phyloP scores from a whole-genome alignment of 2,797 vertebrate genomes.

The Eurystomus glaucurus region DNA sequence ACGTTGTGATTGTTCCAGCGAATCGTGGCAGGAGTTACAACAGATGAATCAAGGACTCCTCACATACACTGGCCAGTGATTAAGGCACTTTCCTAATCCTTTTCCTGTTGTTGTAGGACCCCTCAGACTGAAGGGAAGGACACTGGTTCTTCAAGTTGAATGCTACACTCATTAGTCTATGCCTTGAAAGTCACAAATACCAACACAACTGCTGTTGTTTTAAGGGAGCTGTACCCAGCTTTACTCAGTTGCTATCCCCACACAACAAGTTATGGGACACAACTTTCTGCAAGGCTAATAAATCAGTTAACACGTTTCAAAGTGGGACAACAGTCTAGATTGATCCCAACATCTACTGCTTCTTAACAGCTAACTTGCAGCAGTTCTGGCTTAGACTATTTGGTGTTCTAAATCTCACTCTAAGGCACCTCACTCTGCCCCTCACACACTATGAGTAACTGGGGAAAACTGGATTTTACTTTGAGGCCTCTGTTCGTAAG shows the following conservation, averaged over 20 bases:
- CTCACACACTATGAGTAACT: background rate
- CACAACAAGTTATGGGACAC: background rate
- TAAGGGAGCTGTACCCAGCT: background rate
- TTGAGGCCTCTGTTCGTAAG: background rate
- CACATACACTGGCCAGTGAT: background rate
- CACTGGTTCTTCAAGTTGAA: background rate
- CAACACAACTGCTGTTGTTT: background rate
- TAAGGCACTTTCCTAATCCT: background rate
- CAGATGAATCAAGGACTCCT: background rate
- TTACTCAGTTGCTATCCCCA: background rate
- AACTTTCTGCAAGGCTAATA: background rate
- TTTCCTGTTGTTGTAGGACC: background rate
- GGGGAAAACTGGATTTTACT: background rate
- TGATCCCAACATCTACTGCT: background rate
- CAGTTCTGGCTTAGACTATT: background rate
- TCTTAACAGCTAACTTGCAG: background rate
- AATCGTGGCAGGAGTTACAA: background rate
- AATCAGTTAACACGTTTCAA: background rate
- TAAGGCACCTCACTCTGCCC: background rate
- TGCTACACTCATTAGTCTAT: background rate
- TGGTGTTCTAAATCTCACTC: background rate
- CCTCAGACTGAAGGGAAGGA: background rate
- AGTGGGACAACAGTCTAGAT: background rate
- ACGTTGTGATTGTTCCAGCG: background rate
- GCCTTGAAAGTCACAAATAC: background rate